These are phyloP conservation scores for Nineta flava DNA, from an alignment of 2,888 invertebrate species.

Conservation along the genomic window DNA sequence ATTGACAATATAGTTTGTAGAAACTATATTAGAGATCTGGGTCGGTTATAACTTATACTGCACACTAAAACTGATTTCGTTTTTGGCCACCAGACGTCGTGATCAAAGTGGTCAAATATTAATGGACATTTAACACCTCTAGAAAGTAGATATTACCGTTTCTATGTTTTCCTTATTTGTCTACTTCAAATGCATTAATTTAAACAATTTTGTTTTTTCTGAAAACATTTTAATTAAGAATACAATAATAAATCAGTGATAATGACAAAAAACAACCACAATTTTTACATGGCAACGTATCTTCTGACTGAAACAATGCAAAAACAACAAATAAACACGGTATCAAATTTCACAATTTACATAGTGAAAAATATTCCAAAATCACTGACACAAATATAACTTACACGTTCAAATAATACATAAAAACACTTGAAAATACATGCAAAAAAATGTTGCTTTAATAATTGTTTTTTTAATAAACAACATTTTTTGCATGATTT, in stretches of 20 bases:
- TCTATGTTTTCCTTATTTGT: no score
- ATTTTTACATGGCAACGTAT: background rate
- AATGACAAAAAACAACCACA: no score
- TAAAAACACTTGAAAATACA: background rate
- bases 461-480: background rate
- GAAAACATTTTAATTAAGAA: background rate
- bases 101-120: no score
- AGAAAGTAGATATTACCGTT: no score
- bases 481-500: background rate
- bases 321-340: background rate
- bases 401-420: slow-evolving; percentile 29
- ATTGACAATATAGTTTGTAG: no score
- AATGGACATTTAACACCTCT: no score
- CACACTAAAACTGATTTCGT: no score
- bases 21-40: no score
- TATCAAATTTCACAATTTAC: background rate
- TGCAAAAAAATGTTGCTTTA: background rate
- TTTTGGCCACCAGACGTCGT: no score
- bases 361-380: background rate
- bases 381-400: slow-evolving; percentile 15
- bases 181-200: no score
- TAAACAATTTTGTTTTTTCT: no score
- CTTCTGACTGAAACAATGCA: background rate
- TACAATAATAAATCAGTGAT: background rate
- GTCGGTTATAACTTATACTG: no score